Conservation (phyloP, 2,113 vertebrate genomes). For the Grammomys surdaster region DNA sequence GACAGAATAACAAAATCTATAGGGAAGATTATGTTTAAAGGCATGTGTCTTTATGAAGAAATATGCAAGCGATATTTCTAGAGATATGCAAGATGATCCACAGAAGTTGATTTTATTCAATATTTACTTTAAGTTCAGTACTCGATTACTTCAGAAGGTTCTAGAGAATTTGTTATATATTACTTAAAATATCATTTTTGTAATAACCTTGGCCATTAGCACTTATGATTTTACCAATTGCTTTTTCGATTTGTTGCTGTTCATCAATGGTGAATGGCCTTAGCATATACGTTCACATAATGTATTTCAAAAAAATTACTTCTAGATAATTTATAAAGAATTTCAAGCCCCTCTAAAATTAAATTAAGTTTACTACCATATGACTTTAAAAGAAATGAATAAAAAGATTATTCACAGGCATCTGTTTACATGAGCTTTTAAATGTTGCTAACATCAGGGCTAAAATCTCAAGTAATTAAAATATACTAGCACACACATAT, state of each 20-base stretch:
- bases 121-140: background rate
- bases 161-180: background rate
- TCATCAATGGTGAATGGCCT: background rate
- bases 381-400: slow-evolving; percentile 3
- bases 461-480: background rate
- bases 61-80: background rate
- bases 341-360: slow-evolving; percentile 46
- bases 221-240: background rate
- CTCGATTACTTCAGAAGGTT: background rate
- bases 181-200: background rate
- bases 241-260: background rate
- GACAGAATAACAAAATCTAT: background rate
- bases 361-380: background rate
- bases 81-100: background rate
- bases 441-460: background rate
- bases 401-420: background rate
- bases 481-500: accelerated
- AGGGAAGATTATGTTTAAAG: background rate
- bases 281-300: background rate
- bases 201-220: background rate
- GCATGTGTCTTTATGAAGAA: background rate
- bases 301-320: background rate
- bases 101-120: background rate
- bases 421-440: background rate
- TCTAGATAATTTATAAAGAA: background rate